These are phyloP conservation scores for Epizoanthus rinbou DNA, from an alignment of 92 coral and sea anemone genomes.

Conservation along the genomic window DNA sequence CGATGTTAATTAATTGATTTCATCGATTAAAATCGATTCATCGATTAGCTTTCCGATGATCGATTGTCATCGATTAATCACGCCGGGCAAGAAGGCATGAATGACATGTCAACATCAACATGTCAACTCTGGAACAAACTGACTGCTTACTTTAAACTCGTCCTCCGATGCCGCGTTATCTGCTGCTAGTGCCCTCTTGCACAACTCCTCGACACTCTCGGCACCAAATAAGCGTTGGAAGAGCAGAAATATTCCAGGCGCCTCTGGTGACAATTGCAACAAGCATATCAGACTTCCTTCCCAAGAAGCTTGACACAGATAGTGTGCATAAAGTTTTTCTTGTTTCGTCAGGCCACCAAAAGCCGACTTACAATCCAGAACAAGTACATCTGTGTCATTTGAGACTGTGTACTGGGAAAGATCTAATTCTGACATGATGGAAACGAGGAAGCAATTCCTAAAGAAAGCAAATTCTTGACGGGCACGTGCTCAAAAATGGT, in stretches of 20 bases:
- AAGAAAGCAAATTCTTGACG: too few relatives aligned
- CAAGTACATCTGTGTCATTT: slow-evolving; percentile 71
- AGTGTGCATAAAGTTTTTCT: slow-evolving; percentile 92
- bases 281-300: slow-evolving; percentile 91
- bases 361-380: slow-evolving; percentile 84
- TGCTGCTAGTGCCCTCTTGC: slow-evolving; percentile 54
- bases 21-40: too few relatives aligned
- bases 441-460: not conserved
- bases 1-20: too few relatives aligned
- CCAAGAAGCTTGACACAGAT: slow-evolving; percentile 88
- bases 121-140: not conserved
- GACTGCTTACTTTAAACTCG: slow-evolving; percentile 78
- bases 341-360: slow-evolving; percentile 79
- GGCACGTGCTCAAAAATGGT: too few relatives aligned
- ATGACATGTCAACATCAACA: too few relatives aligned
- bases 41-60: slow-evolving; percentile 3
- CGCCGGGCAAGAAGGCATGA: too few relatives aligned
- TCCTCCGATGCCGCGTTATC: slow-evolving; percentile 73
- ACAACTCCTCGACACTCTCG: slow-evolving; percentile 67
- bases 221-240: slow-evolving; percentile 81
- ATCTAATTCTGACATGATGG: slow-evolving; percentile 58
- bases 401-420: slow-evolving; percentile 78
- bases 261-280: slow-evolving; percentile 93
- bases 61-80: too few relatives aligned
- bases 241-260: slow-evolving; percentile 91